These are phyloP conservation scores for Symphodus melops DNA, from an alignment of 2,113 vertebrate species.

Conservation along the genomic window DNA sequence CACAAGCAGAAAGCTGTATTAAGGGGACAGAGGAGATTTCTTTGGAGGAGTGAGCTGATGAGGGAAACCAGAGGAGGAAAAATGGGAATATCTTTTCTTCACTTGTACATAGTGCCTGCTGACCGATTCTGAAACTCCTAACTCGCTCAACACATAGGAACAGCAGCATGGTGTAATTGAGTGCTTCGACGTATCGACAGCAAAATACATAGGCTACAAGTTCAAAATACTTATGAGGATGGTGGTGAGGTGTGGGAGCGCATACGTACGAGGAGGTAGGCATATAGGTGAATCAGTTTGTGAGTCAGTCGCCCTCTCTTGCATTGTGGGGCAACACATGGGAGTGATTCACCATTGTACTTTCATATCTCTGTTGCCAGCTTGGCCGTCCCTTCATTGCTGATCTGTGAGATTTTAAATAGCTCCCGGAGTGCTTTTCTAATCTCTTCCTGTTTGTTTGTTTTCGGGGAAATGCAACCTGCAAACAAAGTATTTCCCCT, in stretches of 20 bases:
- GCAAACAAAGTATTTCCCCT: slow-evolving; percentile 57
- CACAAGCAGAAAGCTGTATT: slow-evolving; percentile 75
- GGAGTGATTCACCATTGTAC: slow-evolving; percentile 74
- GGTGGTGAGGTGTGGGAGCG: slow-evolving; percentile 13
- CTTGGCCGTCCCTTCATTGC: slow-evolving; percentile 73
- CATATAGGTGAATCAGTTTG: slow-evolving; percentile 59
- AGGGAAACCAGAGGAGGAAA: slow-evolving; percentile 33
- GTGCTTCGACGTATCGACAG: not conserved
- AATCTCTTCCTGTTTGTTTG: slow-evolving; percentile 48
- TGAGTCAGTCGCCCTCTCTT: slow-evolving; percentile 58
- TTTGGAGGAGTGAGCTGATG: slow-evolving; percentile 57
- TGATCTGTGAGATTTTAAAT: slow-evolving; percentile 78
- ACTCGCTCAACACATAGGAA: slow-evolving; percentile 12
- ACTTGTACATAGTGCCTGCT: slow-evolving; percentile 38
- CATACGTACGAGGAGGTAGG: slow-evolving; percentile 17
- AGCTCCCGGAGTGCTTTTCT: slow-evolving; percentile 73
- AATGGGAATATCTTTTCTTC: slow-evolving; percentile 35
- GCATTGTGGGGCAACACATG: slow-evolving; percentile 60
- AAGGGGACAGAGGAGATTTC: slow-evolving; percentile 64
- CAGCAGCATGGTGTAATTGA: slow-evolving; percentile 9
- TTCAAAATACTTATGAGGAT: not conserved
- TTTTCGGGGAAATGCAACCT: slow-evolving; percentile 59
- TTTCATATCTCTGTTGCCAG: slow-evolving; percentile 73
- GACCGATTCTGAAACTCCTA: slow-evolving; percentile 20
- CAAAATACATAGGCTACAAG: not conserved